Evolutionary conservation across 2,888 invertebrate genomes (phyloP), one percentile per base, ranked within the genome.

Genomic region (Idaea dimidiata): DNA sequence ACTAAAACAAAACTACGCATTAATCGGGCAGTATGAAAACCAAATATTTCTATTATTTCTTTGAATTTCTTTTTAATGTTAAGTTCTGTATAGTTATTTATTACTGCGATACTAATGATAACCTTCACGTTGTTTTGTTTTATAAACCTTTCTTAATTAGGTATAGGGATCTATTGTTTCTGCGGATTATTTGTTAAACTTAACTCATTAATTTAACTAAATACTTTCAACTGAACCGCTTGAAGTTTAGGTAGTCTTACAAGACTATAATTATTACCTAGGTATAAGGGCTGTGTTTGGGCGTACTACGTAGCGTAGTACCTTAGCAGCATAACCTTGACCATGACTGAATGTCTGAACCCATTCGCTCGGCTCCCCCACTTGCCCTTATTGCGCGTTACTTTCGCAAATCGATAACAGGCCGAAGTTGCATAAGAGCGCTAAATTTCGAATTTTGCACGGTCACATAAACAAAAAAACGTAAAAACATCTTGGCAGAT

Each of bases 1-100:
- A 80, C 83, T 85, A 84, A 88, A 87, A 89, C 84, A 83, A 83
- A 88, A 88, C 86, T 87, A 83, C 86, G 88, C 86, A 84, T 73
- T 82, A 72, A 72, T 75, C 74, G 80, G 75, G 69, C 70, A 72
- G 70, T 77, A 72, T 74, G 17, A 17, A 8, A 17, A 56, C 56
- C 18, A 18, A 18, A 72, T 73, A 72, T 73, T 68, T 70, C 70
- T 65, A 61, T 64, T 6, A 43, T 72, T 70, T 67, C 70, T 60
- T 68, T 63, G 69, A 65, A 67, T 62, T 65, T 69, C 59, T 64
- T 65, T 66, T 60, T 66, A 68, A 60, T 65, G 59, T 66, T 63
- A 64, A 55, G 54, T 24, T 31, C 58, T 43, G 24, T 63, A 58
- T 62, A 57, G 54, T 59, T 64, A 62, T 54, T 24, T 59, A 16